Evolutionary conservation across 2,888 invertebrate species (phyloP).

Genomic region (Aleiodes alternator): DNA sequence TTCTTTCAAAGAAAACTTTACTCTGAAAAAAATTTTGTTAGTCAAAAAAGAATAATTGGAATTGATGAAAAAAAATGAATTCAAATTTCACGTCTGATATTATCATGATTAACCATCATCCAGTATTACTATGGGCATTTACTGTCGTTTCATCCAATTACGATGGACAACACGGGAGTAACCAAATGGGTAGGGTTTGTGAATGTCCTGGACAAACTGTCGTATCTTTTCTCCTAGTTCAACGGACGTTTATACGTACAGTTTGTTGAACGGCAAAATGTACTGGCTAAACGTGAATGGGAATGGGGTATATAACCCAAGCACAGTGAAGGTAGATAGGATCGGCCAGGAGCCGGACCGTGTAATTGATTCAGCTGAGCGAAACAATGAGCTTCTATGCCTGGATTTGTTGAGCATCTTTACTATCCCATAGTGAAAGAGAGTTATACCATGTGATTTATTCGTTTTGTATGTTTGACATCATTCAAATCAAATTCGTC

Average conservation of each 20-base stretch:
- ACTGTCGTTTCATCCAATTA: conserved; percentile 36
- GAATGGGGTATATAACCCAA: conserved; percentile 50
- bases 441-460: conserved; percentile 9
- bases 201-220: conserved; percentile 31
- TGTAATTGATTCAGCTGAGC: conserved; percentile 71
- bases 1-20: too few relatives aligned
- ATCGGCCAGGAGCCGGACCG: conserved; percentile 69
- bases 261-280: conserved; percentile 58
- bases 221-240: conserved; percentile 15
- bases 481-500: conserved; percentile 30
- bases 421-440: conserved; percentile 15
- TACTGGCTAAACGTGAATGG: conserved; percentile 52
- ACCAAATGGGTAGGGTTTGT: conserved; percentile 28
- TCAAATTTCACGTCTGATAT: too few relatives aligned
- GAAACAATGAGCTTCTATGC: conserved; percentile 71
- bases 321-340: conserved; percentile 65
- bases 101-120: too few relatives aligned
- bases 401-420: conserved; percentile 58
- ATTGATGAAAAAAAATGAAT: too few relatives aligned
- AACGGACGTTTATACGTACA: conserved; percentile 14
- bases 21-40: too few relatives aligned
- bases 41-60: too few relatives aligned
- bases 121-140: conserved; percentile 17
- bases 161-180: conserved; percentile 19
- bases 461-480: conserved; percentile 11